Percentiles rank a stretch among this genome's conserved stretches.
These are phyloP conservation scores for Laterallus jamaicensis DNA, from an alignment of 2,113 vertebrate species.

Conservation along the genomic window DNA sequence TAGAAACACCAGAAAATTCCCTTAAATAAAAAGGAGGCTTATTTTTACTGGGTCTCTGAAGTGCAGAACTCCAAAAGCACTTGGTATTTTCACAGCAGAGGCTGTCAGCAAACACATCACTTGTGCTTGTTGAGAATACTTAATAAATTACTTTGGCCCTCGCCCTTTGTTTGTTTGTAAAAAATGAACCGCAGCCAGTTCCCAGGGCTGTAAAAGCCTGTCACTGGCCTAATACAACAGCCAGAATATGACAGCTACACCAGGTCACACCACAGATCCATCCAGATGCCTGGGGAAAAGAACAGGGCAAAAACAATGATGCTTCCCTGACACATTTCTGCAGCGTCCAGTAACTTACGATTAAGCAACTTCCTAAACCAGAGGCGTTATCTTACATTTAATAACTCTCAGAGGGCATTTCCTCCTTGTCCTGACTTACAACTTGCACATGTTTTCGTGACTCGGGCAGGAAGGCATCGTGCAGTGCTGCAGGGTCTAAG, in stretches of 20 bases:
- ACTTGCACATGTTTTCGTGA: fast-evolving
- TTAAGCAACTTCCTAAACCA: not conserved
- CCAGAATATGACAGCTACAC: not conserved
- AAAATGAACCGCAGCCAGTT: not conserved
- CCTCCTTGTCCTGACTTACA: not conserved
- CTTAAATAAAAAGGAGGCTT: not conserved
- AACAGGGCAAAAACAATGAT: fast-evolving
- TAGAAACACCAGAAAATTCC: not conserved
- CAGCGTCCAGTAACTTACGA: not conserved
- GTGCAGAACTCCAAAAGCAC: not conserved
- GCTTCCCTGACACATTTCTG: not conserved
- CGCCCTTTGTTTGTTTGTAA: not conserved
- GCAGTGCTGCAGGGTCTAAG: fast-evolving
- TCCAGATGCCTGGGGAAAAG: not conserved
- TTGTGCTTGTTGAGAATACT: not conserved
- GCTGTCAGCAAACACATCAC: not conserved
- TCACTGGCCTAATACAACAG: not conserved
- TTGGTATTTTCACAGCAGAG: not conserved
- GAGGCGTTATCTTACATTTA: not conserved
- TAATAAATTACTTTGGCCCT: not conserved
- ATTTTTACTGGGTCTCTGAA: not conserved
- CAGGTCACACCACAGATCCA: not conserved
- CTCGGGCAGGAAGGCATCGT: not conserved
- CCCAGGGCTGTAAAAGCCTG: not conserved
- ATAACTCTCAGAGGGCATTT: not conserved